Evolutionary conservation across 2,113 vertebrate genomes (phyloP), one percentile per base, ranked within the genome.

Genomic region (Mungos mungo): DNA sequence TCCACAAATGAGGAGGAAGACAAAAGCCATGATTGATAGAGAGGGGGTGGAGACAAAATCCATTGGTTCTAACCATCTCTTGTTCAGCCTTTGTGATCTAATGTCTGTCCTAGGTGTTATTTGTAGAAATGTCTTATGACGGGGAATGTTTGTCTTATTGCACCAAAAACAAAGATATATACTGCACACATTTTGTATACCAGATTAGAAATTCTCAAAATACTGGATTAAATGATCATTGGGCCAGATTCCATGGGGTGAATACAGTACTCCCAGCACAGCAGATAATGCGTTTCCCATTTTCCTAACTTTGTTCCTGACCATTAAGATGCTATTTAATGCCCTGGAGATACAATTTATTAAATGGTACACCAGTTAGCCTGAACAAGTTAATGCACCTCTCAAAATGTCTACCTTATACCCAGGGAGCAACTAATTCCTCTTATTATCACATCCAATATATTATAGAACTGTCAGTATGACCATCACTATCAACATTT

Each of bases 371-470:
- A 89, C 71, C 71, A 95, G 41, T 47, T 81, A 97, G 91, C 63
- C 66, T 57, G 91, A 98, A 86, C 68, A 97, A 95, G 47, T 94
- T 95, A 98, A 97, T 90, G 68, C 38, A 89, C 41, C 83, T 97
- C 91, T 97, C 85, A 96, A 74, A 95, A 95, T 95, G 54, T 93
- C 95, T 98, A 80, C 91, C 63, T 97, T 89, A 76, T 69, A 90
- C 38, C 80, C 45, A 82, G 92, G 63, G 74, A 97, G 69, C 77
- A 97, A 66, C 72, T 93, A 91, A 96, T 96, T 97, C 86, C 79
- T 83, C 50, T 66, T 95, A 92, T 95, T 97, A 96, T 93, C 86
- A 95, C 89, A 85, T 76, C 89, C 16, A 74, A 38, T 94, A 57
- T 93, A 57, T 97, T 97, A 63, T 77, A 95, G 50, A 97, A 95